A percentile compares a stretch with the other conserved stretches of the same genome.
Conservation (phyloP, 2,113 vertebrate species). For the Notechis scutatus region DNA sequence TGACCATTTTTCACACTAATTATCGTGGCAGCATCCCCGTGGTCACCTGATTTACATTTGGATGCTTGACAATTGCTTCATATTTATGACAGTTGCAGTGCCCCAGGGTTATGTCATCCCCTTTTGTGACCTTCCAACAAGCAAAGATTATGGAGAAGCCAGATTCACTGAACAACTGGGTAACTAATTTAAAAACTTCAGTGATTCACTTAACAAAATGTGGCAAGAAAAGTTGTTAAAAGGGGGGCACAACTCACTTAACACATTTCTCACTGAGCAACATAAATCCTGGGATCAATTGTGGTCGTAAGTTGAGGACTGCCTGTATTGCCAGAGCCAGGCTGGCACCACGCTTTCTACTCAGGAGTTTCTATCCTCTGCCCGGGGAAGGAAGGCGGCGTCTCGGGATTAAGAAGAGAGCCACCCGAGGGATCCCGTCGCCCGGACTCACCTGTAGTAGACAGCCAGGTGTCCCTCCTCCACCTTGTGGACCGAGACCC, state of each 20-base stretch:
- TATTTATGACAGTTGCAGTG: neutral
- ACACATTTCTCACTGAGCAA: neutral
- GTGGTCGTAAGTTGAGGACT: neutral
- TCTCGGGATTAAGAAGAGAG: neutral
- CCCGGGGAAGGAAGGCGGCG: neutral
- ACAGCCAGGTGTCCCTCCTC: slow-evolving; percentile 2
- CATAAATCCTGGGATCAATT: neutral
- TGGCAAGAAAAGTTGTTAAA: neutral
- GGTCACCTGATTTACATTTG: neutral
- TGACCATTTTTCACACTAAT: neutral
- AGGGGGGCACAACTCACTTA: neutral
- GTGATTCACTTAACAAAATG: neutral
- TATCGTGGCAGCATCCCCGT: neutral
- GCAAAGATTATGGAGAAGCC: neutral
- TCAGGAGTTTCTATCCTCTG: neutral
- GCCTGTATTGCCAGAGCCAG: neutral
- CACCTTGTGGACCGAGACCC: neutral
- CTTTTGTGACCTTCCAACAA: neutral
- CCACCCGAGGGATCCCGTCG: neutral
- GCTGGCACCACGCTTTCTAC: neutral
- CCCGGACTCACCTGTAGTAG: neutral
- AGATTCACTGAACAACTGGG: neutral
- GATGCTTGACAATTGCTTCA: neutral
- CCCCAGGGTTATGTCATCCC: neutral
- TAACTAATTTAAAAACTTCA: neutral